Evolutionary conservation across 2,113 vertebrate species (phyloP).

Genomic region (Circaetus gallicus): DNA sequence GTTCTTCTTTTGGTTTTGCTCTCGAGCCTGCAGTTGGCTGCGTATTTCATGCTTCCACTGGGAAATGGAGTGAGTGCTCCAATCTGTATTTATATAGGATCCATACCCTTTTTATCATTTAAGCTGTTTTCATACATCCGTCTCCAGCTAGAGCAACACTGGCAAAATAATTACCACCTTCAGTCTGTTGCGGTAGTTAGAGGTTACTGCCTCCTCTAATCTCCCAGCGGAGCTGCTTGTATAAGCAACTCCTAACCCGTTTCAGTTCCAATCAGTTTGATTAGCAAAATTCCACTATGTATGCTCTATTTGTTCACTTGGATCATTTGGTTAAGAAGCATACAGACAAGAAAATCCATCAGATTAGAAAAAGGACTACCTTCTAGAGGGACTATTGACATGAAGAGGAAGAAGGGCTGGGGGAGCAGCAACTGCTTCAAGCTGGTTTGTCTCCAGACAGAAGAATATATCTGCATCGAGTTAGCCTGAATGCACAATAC

Average conservation of each 20-base stretch:
- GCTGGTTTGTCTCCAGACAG: background rate
- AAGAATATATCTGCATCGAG: background rate
- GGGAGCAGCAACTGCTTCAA: background rate
- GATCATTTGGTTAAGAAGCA: background rate
- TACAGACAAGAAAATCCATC: background rate
- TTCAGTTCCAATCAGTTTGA: background rate
- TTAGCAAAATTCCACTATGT: background rate
- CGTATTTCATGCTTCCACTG: background rate
- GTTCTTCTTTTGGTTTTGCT: background rate
- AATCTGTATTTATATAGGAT: background rate
- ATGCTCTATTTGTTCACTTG: background rate
- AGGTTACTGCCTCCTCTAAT: background rate
- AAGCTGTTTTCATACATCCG: background rate
- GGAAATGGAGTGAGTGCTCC: background rate
- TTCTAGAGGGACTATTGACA: background rate
- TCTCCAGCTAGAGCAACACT: background rate
- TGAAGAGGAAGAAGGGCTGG: background rate
- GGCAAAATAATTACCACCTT: background rate
- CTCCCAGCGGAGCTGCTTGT: background rate
- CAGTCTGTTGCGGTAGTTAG: background rate
- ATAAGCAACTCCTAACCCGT: background rate
- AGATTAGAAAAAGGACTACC: background rate
- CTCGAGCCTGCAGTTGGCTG: background rate
- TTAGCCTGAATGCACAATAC: background rate
- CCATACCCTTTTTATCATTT: background rate